phyloP scores from a whole-genome alignment of 2,113 vertebrate genomes.

The Emberiza fucata region DNA sequence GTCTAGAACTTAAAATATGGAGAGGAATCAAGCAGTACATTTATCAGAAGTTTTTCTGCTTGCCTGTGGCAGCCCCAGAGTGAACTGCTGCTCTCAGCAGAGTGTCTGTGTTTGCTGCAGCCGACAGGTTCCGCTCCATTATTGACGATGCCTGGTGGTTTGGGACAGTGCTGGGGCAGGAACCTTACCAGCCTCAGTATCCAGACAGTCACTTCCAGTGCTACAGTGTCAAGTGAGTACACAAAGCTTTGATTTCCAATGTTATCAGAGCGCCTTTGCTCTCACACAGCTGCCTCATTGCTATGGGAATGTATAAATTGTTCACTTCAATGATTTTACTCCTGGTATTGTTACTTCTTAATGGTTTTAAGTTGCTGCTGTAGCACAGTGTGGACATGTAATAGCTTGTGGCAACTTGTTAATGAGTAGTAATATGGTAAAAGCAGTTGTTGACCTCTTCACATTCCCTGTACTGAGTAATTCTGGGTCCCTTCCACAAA shows the following conservation, averaged over 20 bases:
- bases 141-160: slow-evolving; percentile 99
- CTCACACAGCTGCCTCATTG: neutral
- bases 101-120: slow-evolving; percentile 64
- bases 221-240: slow-evolving; percentile 90
- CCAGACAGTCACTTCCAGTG: slow-evolving; percentile 97
- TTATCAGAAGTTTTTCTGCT: neutral
- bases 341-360: neutral
- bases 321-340: neutral
- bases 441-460: neutral
- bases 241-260: neutral
- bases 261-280: neutral
- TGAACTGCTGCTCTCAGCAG: neutral
- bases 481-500: neutral
- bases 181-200: slow-evolving; percentile 90
- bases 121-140: slow-evolving; percentile 91
- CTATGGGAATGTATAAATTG: neutral
- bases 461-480: neutral
- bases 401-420: neutral
- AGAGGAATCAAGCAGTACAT: neutral
- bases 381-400: neutral
- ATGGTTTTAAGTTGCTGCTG: neutral
- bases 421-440: neutral
- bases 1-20: neutral
- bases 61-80: neutral
- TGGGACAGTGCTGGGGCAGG: slow-evolving; percentile 92